phyloP scores from a whole-genome alignment of 1,140 invertebrate genomes.

The Plectus sambesii region DNA sequence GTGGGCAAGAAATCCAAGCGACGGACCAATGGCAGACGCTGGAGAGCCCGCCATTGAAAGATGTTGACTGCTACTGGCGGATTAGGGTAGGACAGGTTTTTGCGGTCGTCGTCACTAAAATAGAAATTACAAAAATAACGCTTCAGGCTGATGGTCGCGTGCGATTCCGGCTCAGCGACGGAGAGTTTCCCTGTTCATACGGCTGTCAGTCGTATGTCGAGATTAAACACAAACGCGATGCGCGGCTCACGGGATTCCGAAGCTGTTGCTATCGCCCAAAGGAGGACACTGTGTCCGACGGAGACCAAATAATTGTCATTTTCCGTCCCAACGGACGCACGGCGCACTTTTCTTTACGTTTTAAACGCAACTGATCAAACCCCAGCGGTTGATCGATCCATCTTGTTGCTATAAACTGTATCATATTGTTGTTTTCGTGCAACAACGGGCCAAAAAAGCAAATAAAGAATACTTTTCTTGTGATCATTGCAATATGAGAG shows the following conservation, averaged over 20 bases:
- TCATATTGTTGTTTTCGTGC: too few relatives aligned
- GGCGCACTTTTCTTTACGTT: constrained; percentile 44
- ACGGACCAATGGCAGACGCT: constrained; percentile 44
- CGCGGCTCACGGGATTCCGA: constrained; percentile 41
- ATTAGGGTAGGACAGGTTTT: constrained; percentile 41
- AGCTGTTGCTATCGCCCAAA: constrained; percentile 45
- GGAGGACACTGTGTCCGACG: constrained; percentile 42
- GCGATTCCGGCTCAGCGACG: constrained; percentile 42
- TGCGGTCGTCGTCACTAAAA: too few relatives aligned
- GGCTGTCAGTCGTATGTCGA: constrained; percentile 42
- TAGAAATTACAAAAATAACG: too few relatives aligned
- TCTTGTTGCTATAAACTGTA: too few relatives aligned
- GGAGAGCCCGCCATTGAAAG: constrained; percentile 34
- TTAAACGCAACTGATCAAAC: too few relatives aligned
- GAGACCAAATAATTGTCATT: constrained; percentile 44
- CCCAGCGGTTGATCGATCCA: too few relatives aligned
- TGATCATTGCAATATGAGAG: too few relatives aligned
- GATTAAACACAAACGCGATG: constrained; percentile 42
- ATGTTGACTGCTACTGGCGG: constrained; percentile 44
- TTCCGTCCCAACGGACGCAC: constrained; percentile 44
- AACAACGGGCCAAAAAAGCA: too few relatives aligned
- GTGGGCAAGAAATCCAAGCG: constrained; percentile 37
- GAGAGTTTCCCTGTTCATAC: constrained; percentile 44
- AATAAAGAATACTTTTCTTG: too few relatives aligned
- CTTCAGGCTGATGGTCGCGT: constrained; percentile 37